phyloP scores from a whole-genome alignment of 2,113 vertebrate species.

The Neolamprologus sp. region DNA sequence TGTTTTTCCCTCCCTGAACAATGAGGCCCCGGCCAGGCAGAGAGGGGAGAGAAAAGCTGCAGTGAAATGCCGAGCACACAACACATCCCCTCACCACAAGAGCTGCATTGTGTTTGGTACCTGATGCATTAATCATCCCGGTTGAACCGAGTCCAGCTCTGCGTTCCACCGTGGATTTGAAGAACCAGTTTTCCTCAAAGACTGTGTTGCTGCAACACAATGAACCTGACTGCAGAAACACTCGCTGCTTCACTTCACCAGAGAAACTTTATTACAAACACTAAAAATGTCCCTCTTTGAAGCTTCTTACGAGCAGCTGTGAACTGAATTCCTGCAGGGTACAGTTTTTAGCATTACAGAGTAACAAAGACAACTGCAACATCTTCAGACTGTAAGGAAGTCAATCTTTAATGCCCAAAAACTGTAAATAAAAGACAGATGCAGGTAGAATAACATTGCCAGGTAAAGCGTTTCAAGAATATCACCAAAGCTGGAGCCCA shows the following conservation, averaged over 20 bases:
- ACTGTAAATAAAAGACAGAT: background rate
- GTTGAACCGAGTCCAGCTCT: conserved; percentile 41
- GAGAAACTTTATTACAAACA: background rate
- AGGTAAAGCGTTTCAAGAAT: background rate
- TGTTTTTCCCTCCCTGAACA: background rate
- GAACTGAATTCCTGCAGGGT: background rate
- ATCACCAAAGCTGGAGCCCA: background rate
- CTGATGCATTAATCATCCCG: conserved; percentile 55
- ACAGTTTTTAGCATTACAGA: background rate
- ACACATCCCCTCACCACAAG: conserved; percentile 34
- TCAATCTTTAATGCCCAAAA: background rate
- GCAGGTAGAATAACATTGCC: background rate
- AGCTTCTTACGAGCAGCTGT: background rate
- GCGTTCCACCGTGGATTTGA: conserved; percentile 37
- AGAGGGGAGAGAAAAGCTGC: background rate
- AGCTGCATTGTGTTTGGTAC: conserved; percentile 57
- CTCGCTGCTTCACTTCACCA: background rate
- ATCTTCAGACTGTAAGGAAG: background rate
- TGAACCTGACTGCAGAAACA: background rate
- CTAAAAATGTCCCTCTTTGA: background rate
- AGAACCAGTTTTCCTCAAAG: conserved; percentile 13
- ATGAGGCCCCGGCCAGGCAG: background rate
- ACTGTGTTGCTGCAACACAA: background rate
- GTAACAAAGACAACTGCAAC: background rate
- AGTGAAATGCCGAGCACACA: background rate